Conservation (phyloP, 2,113 vertebrate species). For the Sula dactylatra region DNA sequence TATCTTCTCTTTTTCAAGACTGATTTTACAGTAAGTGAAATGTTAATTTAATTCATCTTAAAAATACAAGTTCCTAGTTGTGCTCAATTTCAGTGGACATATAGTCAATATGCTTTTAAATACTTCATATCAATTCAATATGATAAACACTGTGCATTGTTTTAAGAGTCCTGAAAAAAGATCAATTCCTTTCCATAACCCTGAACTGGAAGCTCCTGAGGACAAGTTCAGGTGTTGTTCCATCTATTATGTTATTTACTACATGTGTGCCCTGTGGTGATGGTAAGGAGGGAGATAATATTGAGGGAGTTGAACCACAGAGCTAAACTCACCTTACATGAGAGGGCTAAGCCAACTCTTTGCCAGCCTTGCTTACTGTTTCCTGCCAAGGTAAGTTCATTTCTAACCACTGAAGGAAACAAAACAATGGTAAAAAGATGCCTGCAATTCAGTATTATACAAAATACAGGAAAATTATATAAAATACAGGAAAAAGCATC, state of each 20-base stretch:
- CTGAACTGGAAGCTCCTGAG: not conserved
- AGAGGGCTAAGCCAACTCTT: not conserved
- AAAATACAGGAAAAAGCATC: not conserved
- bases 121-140: not conserved
- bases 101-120: not conserved
- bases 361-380: not conserved
- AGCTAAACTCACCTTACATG: not conserved
- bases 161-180: not conserved
- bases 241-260: not conserved
- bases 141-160: not conserved
- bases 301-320: fast-evolving
- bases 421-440: not conserved
- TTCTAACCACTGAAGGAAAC: not conserved
- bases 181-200: not conserved
- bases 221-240: not conserved
- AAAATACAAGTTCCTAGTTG: not conserved
- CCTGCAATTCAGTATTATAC: not conserved
- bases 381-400: not conserved
- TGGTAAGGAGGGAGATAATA: not conserved
- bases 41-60: not conserved
- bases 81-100: not conserved
- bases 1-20: not conserved
- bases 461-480: not conserved
- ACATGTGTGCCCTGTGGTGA: not conserved
- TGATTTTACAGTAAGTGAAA: not conserved